A percentile compares a stretch with the other conserved stretches of the same genome.
These are phyloP conservation scores for Nycticryphes semicollaris DNA, from an alignment of 2,113 vertebrate genomes.

Conservation along the genomic window DNA sequence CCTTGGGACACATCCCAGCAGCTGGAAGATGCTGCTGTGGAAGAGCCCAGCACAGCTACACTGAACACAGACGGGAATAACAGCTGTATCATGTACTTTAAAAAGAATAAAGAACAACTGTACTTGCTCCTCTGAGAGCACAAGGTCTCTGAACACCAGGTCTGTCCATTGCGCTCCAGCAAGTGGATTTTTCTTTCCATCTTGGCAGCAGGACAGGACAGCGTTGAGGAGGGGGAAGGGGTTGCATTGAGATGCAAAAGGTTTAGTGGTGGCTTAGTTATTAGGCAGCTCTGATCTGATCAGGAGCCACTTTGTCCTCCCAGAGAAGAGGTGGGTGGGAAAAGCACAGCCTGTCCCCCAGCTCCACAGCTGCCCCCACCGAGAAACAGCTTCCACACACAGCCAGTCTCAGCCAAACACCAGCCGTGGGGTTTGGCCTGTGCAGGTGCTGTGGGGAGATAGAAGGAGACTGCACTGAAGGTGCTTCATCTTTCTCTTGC, in stretches of 20 bases:
- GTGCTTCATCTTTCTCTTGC: not conserved
- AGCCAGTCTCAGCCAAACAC: not conserved
- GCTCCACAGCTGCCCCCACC: not conserved
- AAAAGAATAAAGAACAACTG: not conserved
- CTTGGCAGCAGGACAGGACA: not conserved
- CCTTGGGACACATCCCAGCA: not conserved
- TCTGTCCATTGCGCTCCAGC: not conserved
- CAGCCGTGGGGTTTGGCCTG: not conserved
- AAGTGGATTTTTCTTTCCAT: not conserved
- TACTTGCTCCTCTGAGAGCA: not conserved
- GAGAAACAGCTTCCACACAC: not conserved
- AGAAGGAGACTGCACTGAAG: accelerated
- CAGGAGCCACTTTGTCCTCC: not conserved
- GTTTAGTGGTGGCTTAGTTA: not conserved
- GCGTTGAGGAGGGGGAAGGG: not conserved
- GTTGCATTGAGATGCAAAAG: not conserved
- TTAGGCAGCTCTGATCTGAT: slow-evolving; percentile 14
- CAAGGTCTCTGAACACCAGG: not conserved
- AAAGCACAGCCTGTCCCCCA: not conserved
- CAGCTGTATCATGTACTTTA: accelerated
- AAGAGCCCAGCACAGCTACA: not conserved
- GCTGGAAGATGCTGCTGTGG: not conserved
- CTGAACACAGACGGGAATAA: not conserved
- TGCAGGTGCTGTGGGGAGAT: not conserved
- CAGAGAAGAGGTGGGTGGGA: not conserved